Percentiles rank a stretch among this genome's conserved stretches.
These are phyloP conservation scores for Tretioscincus oriximinensis DNA, from an alignment of 2,113 vertebrate genomes.

Conservation along the genomic window DNA sequence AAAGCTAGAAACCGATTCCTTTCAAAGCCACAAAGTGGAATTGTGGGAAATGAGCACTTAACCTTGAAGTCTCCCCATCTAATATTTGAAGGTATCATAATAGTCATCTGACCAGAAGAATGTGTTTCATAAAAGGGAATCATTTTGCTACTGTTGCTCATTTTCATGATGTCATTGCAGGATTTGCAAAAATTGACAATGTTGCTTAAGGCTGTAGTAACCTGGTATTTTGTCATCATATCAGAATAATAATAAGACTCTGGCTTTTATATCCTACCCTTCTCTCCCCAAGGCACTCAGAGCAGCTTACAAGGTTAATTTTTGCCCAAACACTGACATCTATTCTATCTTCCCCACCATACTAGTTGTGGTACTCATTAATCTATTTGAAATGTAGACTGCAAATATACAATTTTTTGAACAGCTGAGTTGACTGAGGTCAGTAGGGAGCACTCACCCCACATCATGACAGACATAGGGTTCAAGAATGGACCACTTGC, in stretches of 20 bases:
- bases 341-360: no score
- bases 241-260: neutral
- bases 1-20: slow-evolving; percentile 45
- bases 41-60: neutral
- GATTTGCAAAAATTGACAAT: neutral
- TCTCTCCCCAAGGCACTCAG: no score
- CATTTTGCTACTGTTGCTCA: neutral
- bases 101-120: slow-evolving; percentile 34
- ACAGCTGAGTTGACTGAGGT: no score
- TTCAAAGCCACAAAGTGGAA: slow-evolving; percentile 34
- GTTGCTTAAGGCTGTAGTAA: neutral
- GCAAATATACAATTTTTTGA: no score
- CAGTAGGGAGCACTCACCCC: no score
- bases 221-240: neutral
- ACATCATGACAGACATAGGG: no score
- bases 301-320: no score
- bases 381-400: no score
- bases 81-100: slow-evolving; percentile 52
- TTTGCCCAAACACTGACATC: no score
- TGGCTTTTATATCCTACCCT: no score
- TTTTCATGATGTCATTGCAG: neutral
- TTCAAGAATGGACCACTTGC: no score
- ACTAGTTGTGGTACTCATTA: no score
- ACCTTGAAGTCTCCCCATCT: slow-evolving; percentile 53
- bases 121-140: slow-evolving; percentile 37